Evolutionary conservation across 2,797 vertebrate genomes (phyloP).

Genomic region (Rhadinocentrus ornatus): DNA sequence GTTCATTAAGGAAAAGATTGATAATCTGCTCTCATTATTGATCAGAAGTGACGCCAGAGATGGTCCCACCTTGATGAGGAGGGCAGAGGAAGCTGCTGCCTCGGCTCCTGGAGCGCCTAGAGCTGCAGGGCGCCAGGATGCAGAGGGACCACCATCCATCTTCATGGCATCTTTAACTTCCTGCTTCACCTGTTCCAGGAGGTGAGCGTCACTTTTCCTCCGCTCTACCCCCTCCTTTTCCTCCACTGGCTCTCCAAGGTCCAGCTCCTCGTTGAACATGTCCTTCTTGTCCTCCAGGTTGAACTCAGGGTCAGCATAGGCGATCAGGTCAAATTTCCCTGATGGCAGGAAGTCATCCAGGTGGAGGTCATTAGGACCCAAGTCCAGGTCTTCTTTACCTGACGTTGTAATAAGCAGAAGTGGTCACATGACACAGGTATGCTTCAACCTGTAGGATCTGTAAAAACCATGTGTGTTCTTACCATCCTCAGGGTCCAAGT

Average conservation of each 20-base stretch:
- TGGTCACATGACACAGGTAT: neutral
- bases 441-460: neutral
- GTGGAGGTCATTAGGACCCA: conserved; percentile 95
- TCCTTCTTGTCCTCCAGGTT: conserved; percentile 96
- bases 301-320: conserved; percentile 96
- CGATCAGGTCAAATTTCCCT: conserved; percentile 96
- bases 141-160: conserved; percentile 59
- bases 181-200: conserved; percentile 76
- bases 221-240: conserved; percentile 35
- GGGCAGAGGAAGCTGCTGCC: conserved; percentile 75
- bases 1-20: neutral
- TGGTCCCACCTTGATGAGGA: conserved; percentile 73
- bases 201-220: conserved; percentile 61
- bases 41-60: neutral
- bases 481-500: conserved; percentile 94
- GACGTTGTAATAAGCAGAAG: conserved; percentile 9
- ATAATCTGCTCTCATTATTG: neutral
- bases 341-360: conserved; percentile 94
- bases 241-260: conserved; percentile 84
- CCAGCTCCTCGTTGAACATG: conserved; percentile 95
- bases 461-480: neutral
- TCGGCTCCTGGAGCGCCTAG: neutral
- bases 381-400: conserved; percentile 89
- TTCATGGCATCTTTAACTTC: conserved; percentile 76
- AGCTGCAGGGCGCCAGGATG: conserved; percentile 29